Evolutionary conservation across 2,113 vertebrate genomes (phyloP), one percentile per base, ranked within the genome.

Genomic region (Oxyura jamaicensis): DNA sequence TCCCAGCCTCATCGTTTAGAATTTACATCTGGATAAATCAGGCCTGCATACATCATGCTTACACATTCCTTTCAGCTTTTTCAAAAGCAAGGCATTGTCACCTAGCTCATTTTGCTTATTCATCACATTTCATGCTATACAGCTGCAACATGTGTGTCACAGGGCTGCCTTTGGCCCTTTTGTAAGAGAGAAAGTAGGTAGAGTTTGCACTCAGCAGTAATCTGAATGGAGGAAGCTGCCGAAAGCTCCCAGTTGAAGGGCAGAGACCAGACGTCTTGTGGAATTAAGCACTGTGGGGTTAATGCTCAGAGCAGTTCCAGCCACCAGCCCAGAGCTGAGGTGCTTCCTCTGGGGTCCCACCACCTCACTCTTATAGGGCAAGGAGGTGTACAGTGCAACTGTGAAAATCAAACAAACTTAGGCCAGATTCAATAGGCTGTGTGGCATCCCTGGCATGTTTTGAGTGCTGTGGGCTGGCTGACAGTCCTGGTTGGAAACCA

Each of bases 281-380:
- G 13, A 42, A 21, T 58, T 44, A n/a, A 18, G 46, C 31, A 10
- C 58, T 35, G 20, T 13, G 23, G 28, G 33, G 42, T 8, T 53
- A 22, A 39, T 0, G 4, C 39, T 48, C 18, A 12, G 65, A 0
- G 1, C 1, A 0, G 20, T 20, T 81, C 36, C 52, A 1, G 2
- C 39, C 29, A 31, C 4, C 39, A 8, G 46, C 46, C 13, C 21
- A 4, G 31, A 69, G 8, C 1, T 4, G 33, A 52, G 29, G 9
- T 13, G 8, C 39, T 67, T 39, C 41, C 17, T 75, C 33, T 33
- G 48, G 8, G 48, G 42, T 31, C 68, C 21, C 65, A 53, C 66
- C 0, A 1, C 7, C 71, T 33, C 31, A 33, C 41, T 88, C 86
- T 76, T 66, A 75, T 33, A 50, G 25, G 44, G 9, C 1, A 53